Evolutionary conservation across 1,140 invertebrate genomes (phyloP).

Genomic region (Leptestheria dahalacensis): DNA sequence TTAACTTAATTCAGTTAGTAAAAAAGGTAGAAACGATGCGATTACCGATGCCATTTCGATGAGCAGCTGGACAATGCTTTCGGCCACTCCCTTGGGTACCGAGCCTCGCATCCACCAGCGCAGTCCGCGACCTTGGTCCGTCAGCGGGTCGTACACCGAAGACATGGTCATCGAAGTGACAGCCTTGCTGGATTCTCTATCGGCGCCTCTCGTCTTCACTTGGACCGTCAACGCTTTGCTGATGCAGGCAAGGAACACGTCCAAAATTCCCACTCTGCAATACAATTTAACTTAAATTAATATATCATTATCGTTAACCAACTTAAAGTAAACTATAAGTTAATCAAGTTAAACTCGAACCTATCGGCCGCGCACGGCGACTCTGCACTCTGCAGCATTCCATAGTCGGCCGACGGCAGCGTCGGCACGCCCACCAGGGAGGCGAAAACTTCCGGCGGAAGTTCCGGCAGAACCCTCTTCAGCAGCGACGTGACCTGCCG

Average conservation of each 20-base stretch:
- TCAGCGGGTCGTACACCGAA: not conserved
- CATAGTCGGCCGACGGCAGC: slow-evolving; percentile 62
- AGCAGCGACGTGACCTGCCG: slow-evolving; percentile 67
- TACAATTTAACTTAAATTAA: not conserved
- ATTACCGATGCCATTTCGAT: slow-evolving; percentile 81
- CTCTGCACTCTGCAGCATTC: slow-evolving; percentile 34
- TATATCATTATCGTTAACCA: too few species aligned
- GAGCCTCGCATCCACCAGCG: slow-evolving; percentile 75
- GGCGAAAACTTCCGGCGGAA: slow-evolving; percentile 47
- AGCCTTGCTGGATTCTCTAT: slow-evolving; percentile 8
- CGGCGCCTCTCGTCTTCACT: slow-evolving; percentile 55
- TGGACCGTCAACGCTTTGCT: slow-evolving; percentile 74
- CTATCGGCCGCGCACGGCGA: not conserved
- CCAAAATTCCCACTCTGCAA: slow-evolving; percentile 46
- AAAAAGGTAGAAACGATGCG: slow-evolving; percentile 18
- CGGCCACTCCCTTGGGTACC: slow-evolving; percentile 61
- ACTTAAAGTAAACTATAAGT: not conserved
- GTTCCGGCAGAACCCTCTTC: slow-evolving; percentile 66
- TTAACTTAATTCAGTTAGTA: too few species aligned
- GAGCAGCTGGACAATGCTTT: slow-evolving; percentile 71
- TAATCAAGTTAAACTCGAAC: not conserved
- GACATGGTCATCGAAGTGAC: slow-evolving; percentile 3
- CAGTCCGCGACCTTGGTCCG: slow-evolving; percentile 31
- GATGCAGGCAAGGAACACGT: slow-evolving; percentile 72
- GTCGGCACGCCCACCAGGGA: slow-evolving; percentile 47